Evolutionary conservation across 2,888 invertebrate genomes (phyloP).

Genomic region (Bombyx huttoni): DNA sequence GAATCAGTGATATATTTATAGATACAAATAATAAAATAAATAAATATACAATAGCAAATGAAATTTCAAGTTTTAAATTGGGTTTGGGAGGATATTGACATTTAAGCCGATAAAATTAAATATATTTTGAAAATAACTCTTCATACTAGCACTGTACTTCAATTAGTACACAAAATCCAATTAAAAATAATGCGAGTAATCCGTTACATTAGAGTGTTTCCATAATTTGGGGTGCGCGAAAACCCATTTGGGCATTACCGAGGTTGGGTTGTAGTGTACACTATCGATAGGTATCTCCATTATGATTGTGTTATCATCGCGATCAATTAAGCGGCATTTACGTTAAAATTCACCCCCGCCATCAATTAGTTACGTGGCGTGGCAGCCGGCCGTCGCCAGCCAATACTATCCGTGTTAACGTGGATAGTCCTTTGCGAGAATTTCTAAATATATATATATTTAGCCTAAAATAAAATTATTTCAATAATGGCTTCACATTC

Average conservation of each 20-base stretch:
- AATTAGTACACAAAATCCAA: not conserved
- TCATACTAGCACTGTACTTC: not conserved
- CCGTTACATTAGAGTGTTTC: slow-evolving; percentile 29
- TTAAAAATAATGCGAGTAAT: slow-evolving; percentile 15
- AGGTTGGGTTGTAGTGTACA: slow-evolving; percentile 25
- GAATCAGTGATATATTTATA: too few relatives aligned
- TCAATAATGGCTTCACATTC: too few relatives aligned
- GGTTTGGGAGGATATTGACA: too few relatives aligned
- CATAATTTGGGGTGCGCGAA: slow-evolving; percentile 29
- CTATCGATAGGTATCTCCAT: slow-evolving; percentile 34
- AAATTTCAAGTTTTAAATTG: too few relatives aligned
- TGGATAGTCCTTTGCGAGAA: slow-evolving; percentile 27
- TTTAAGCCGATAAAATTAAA: too few relatives aligned
- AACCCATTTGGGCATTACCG: slow-evolving; percentile 42
- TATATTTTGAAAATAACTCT: not conserved
- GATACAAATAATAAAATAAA: too few relatives aligned
- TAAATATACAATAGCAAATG: too few relatives aligned
- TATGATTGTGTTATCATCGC: slow-evolving; percentile 49
- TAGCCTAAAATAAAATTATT: slow-evolving; percentile 30
- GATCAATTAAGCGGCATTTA: slow-evolving; percentile 61
- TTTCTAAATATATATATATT: slow-evolving; percentile 6
- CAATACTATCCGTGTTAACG: slow-evolving; percentile 16
- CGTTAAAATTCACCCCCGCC: slow-evolving; percentile 55
- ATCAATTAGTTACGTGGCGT: slow-evolving; percentile 46
- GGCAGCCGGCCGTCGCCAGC: slow-evolving; percentile 27